Base-by-base conservation (phyloP, 1,140 invertebrate species). In the Dryas iulia region DNA sequence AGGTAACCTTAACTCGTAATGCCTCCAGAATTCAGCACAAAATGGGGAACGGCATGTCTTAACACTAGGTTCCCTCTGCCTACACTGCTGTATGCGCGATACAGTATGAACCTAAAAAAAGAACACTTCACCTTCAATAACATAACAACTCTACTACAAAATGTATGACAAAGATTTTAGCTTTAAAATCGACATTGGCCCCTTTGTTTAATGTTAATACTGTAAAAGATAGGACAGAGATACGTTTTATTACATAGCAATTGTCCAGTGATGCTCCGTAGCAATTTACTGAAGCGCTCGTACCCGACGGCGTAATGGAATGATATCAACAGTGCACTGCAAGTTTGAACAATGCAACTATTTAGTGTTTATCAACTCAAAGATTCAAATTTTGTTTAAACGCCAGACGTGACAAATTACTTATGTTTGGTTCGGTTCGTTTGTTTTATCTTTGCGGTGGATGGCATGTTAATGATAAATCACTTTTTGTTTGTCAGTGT, bases 311-410 rank as follows among this genome's bases (percentile, higher is more conserved):
- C 69, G 52, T 71, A 65, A 64, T 71, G 62, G 64, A 71, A 71
- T 71, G 62, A 71, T 71, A 71, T 71, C 63, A 66, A 52, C 62
- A 47, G 21, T 7, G 53, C 57, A 59, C 53, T 70, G 57, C 66
- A 57, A 68, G 28, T 61, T 31, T 61, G 66, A 68, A 68, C 67
- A 69, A 69, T 59, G 61, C 67, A 64, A 69, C 60, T 66, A 71
- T 71, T 71, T 71, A 71, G 58, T 71, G 62, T 66, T 69, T 71
- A 71, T 65, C 58, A 54, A 62, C 28, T 59, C 63, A 71, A 71
- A 71, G 69, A 71, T 71, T 60, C 58, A 66, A 71, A 66, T 47
- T 70, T 59, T 70, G 60, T 69, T 58, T 54, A 31, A 56, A 58
- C 11, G 10, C 31, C 60, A 69, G 67, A 69, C 7, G 53, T 52